phyloP scores from a whole-genome alignment of 1,140 invertebrate genomes.

The Laupala kohalensis region DNA sequence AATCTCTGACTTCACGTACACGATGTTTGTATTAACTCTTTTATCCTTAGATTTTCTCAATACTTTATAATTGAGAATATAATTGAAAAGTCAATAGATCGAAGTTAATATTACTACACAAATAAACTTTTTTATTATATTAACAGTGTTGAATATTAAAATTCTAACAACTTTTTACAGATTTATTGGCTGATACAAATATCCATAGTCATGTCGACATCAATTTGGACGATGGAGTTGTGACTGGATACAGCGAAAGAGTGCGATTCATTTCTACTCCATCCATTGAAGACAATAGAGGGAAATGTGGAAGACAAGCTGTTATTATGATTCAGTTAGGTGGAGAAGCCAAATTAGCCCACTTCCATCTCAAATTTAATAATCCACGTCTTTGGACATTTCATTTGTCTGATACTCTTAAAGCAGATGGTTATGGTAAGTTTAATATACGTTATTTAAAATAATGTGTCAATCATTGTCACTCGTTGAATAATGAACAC shows the following conservation, averaged over 20 bases:
- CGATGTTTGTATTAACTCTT: too few relatives aligned
- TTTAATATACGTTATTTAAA: neutral
- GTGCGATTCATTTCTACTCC: neutral
- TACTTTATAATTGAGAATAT: too few relatives aligned
- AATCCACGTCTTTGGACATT: slow-evolving; percentile 1
- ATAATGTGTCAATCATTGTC: neutral
- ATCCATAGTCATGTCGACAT: neutral
- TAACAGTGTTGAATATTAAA: too few relatives aligned
- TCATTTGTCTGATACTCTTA: neutral
- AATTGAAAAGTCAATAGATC: too few relatives aligned
- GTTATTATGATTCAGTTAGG: neutral
- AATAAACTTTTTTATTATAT: too few relatives aligned
- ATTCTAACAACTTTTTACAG: too few relatives aligned
- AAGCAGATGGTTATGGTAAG: slow-evolving; percentile 3
- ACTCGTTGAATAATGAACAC: too few relatives aligned
- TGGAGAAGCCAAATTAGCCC: neutral
- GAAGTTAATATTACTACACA: too few relatives aligned
- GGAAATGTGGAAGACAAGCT: neutral
- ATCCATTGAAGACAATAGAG: neutral
- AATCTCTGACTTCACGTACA: too few relatives aligned
- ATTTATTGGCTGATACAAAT: neutral
- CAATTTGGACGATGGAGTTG: neutral
- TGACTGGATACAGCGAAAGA: neutral
- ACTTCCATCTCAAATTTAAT: neutral
- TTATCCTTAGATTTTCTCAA: too few relatives aligned